Conservation (phyloP, 2,888 invertebrate species). For the Drosophila pegasa region DNA sequence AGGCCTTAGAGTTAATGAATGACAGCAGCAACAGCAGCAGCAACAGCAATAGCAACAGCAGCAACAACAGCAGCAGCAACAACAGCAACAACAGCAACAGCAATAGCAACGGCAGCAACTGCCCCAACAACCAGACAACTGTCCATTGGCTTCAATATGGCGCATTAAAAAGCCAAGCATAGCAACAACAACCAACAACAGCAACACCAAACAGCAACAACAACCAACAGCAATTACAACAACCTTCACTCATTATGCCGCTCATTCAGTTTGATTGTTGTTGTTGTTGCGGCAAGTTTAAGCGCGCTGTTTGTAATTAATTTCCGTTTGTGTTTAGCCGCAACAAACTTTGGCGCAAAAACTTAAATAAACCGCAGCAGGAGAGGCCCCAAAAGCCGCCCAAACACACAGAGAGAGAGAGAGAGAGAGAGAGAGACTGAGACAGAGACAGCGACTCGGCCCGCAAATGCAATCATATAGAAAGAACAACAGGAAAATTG, state of each 20-base stretch:
- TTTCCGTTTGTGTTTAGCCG: slow-evolving; percentile 77
- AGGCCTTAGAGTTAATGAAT: slow-evolving; percentile 64
- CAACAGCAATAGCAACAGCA: slow-evolving; percentile 14
- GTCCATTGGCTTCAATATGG: slow-evolving; percentile 40
- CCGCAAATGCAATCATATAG: slow-evolving; percentile 35
- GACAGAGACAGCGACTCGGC: slow-evolving; percentile 5
- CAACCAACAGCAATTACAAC: slow-evolving; percentile 26
- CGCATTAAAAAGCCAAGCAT: slow-evolving; percentile 16
- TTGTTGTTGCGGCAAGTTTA: slow-evolving; percentile 59
- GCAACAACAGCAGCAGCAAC: slow-evolving; percentile 21
- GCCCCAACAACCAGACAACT: slow-evolving; percentile 27
- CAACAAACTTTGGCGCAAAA: slow-evolving; percentile 63
- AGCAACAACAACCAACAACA: slow-evolving; percentile 11
- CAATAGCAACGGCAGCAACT: too few relatives aligned
- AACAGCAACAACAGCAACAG: slow-evolving; percentile 21
- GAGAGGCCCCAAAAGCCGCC: slow-evolving; percentile 34
- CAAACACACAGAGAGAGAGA: slow-evolving; percentile 13
- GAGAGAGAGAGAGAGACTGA: too few relatives aligned
- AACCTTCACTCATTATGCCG: slow-evolving; percentile 66
- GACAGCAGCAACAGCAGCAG: slow-evolving; percentile 22
- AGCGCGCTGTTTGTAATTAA: slow-evolving; percentile 77
- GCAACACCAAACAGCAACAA: slow-evolving; percentile 23
- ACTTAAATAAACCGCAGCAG: slow-evolving; percentile 70
- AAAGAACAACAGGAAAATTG: slow-evolving; percentile 19
- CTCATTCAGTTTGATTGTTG: slow-evolving; percentile 57